Percentiles rank a stretch among this genome's conserved stretches.
Conservation (phyloP, 2,113 vertebrate species). For the Cyprinodon variegatus region DNA sequence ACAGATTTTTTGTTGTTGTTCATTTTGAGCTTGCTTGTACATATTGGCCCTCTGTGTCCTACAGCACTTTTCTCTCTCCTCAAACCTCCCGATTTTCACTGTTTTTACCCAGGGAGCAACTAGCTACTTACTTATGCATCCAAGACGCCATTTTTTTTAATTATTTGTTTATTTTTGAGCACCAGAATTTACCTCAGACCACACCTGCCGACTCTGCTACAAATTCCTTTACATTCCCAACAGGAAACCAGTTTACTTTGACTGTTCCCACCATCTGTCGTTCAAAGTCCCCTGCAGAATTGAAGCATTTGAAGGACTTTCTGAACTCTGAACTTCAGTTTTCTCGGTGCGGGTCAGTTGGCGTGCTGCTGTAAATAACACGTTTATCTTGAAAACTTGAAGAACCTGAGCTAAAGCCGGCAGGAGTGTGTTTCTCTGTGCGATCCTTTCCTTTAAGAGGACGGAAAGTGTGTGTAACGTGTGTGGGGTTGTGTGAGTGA, state of each 20-base stretch:
- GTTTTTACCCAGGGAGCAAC: constrained; percentile 65
- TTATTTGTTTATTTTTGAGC: constrained; percentile 30
- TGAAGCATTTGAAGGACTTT: constrained; percentile 34
- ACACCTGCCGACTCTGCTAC: constrained; percentile 54
- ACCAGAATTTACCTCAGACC: constrained; percentile 83
- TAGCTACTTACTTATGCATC: constrained; percentile 82
- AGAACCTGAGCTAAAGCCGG: constrained; percentile 38
- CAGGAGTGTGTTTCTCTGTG: constrained; percentile 7
- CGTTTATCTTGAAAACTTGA: constrained; percentile 47
- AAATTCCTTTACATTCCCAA: constrained; percentile 26
- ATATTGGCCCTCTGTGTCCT: constrained; percentile 79
- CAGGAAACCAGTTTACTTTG: constrained; percentile 53
- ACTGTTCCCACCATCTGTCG: constrained; percentile 58
- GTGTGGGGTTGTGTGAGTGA: constrained; percentile 1
- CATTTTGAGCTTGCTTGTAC: constrained; percentile 75
- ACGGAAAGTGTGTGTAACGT: constrained; percentile 1
- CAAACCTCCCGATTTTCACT: constrained; percentile 34
- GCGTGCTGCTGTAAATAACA: constrained; percentile 71
- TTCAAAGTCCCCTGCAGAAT: constrained; percentile 39
- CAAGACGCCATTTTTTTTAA: constrained; percentile 64
- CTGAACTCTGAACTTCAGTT: neutral
- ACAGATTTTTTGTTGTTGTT: neutral
- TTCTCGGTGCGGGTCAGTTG: constrained; percentile 30
- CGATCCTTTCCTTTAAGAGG: constrained; percentile 14
- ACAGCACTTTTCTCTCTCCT: constrained; percentile 77